Conservation (phyloP, 2,888 invertebrate genomes). For the Malthinus flaveolus region DNA sequence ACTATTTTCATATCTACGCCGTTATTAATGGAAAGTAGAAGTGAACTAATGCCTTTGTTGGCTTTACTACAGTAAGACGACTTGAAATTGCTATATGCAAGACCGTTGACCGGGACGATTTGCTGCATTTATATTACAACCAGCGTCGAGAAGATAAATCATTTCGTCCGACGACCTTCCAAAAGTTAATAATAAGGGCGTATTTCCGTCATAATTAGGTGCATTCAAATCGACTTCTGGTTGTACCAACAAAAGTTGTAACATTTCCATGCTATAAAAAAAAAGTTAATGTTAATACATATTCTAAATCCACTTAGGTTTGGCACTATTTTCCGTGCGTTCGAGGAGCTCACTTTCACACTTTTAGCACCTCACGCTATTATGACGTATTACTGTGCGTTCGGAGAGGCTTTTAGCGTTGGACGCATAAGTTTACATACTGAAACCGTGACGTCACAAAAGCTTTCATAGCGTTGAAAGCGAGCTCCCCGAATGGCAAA, state of each 20-base stretch:
- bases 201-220: conserved; percentile 39
- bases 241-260: conserved; percentile 34
- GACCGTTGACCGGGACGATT: conserved; percentile 36
- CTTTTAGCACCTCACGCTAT: too few relatives aligned
- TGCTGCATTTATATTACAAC: conserved; percentile 38
- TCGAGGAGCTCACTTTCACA: too few relatives aligned
- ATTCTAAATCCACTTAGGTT: too few relatives aligned
- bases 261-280: conserved; percentile 37
- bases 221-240: conserved; percentile 36
- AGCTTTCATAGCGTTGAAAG: too few relatives aligned
- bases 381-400: too few relatives aligned
- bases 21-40: conserved; percentile 37
- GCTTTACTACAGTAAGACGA: background rate
- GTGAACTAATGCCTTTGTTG: conserved; percentile 33
- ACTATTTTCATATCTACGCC: conserved; percentile 30
- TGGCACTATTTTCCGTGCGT: too few relatives aligned
- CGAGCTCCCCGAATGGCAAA: too few relatives aligned
- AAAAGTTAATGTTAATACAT: too few relatives aligned
- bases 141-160: conserved; percentile 35
- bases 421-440: too few relatives aligned
- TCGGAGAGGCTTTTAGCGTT: too few relatives aligned
- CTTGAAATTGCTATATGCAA: conserved; percentile 36
- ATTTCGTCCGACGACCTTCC: conserved; percentile 25
- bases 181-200: conserved; percentile 28
- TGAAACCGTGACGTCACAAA: too few relatives aligned